These are phyloP conservation scores for Ammospiza nelsoni DNA, from an alignment of 2,113 vertebrate species.

Conservation along the genomic window DNA sequence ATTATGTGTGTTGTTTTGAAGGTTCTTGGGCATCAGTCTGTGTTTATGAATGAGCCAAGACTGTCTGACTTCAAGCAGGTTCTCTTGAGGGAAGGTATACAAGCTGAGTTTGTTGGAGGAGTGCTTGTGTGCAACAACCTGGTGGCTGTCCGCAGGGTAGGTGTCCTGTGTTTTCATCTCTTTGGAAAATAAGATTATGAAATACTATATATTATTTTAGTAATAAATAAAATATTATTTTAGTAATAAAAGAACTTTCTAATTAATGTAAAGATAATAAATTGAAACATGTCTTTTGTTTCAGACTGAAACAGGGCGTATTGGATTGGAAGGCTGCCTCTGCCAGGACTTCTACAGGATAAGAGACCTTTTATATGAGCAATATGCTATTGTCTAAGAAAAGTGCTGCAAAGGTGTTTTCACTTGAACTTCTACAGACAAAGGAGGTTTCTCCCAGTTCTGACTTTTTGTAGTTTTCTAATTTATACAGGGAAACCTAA, in stretches of 20 bases:
- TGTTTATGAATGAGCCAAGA: slow-evolving; percentile 98
- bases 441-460: slow-evolving; percentile 14
- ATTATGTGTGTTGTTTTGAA: slow-evolving; percentile 53
- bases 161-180: slow-evolving; percentile 31
- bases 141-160: slow-evolving; percentile 97
- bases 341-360: slow-evolving; percentile 99
- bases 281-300: slow-evolving; percentile 41
- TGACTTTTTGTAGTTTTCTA: slow-evolving; percentile 69
- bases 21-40: slow-evolving; percentile 95
- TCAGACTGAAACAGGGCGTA: slow-evolving; percentile 97
- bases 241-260: not conserved
- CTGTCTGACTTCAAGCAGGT: slow-evolving; percentile 99
- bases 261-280: not conserved
- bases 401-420: slow-evolving; percentile 42
- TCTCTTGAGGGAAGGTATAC: slow-evolving; percentile 93
- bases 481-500: slow-evolving; percentile 56
- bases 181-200: not conserved
- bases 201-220: not conserved
- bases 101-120: slow-evolving; percentile 97
- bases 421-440: slow-evolving; percentile 64
- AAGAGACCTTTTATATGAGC: slow-evolving; percentile 96
- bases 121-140: slow-evolving; percentile 98
- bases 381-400: slow-evolving; percentile 93
- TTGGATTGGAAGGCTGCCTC: slow-evolving; percentile 96
- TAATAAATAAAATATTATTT: not conserved